Percentiles rank a stretch among this genome's conserved stretches.
Conservation (phyloP, 2,888 invertebrate genomes). For the Chloroclysta siterata region DNA sequence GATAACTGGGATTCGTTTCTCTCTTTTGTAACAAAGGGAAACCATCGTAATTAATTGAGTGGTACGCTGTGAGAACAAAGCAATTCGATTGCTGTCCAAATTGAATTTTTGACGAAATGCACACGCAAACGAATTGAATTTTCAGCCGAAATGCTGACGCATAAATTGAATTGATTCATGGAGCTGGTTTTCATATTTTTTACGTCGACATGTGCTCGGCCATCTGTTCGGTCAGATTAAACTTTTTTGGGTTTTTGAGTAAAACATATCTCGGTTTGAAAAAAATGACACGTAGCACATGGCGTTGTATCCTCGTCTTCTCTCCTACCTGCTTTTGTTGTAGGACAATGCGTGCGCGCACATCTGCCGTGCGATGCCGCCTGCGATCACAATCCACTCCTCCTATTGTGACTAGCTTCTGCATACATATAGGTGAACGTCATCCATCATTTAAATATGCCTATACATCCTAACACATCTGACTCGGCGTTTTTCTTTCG, state of each 20-base stretch:
- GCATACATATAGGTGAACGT: slow-evolving; percentile 51
- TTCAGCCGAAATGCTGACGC: slow-evolving; percentile 46
- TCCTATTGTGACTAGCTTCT: slow-evolving; percentile 52
- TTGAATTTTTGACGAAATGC: slow-evolving; percentile 53
- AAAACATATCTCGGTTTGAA: slow-evolving; percentile 72
- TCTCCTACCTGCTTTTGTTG: slow-evolving; percentile 81
- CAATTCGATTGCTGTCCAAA: slow-evolving; percentile 58
- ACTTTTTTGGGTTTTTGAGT: slow-evolving; percentile 71
- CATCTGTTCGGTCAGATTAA: slow-evolving; percentile 83
- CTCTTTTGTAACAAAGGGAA: slow-evolving; percentile 84
- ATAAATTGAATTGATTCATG: slow-evolving; percentile 38
- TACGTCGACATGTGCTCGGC: slow-evolving; percentile 71
- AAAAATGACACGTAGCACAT: slow-evolving; percentile 82
- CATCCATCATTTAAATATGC: slow-evolving; percentile 48
- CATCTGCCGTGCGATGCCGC: slow-evolving; percentile 76
- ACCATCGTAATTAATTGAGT: slow-evolving; percentile 81
- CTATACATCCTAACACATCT: background rate
- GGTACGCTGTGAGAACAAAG: slow-evolving; percentile 67
- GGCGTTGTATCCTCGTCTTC: slow-evolving; percentile 68
- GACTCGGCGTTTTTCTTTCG: slow-evolving; percentile 16
- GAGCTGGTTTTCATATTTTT: slow-evolving; percentile 51
- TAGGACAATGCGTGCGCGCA: slow-evolving; percentile 72
- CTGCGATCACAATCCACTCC: slow-evolving; percentile 50
- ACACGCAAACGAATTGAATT: slow-evolving; percentile 54
- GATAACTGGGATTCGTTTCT: slow-evolving; percentile 84